A percentile compares a stretch with the other conserved stretches of the same genome.
These are phyloP conservation scores for Cosmia pyralina DNA, from an alignment of 2,888 invertebrate species.

Conservation along the genomic window DNA sequence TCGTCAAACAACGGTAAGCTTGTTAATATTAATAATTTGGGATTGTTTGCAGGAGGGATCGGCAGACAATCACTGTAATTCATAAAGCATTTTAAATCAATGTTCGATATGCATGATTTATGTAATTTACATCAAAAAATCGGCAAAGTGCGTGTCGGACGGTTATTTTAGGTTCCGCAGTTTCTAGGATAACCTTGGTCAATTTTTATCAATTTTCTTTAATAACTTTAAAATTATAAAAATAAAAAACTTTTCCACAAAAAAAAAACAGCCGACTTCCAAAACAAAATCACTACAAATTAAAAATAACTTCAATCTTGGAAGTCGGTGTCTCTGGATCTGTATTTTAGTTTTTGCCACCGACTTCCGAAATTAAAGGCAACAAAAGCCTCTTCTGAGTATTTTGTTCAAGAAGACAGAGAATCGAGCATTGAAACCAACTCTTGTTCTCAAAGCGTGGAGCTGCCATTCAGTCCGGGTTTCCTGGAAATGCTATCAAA, in stretches of 20 bases:
- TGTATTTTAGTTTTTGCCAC: too few species aligned
- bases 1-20: conserved; percentile 47
- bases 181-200: too few species aligned
- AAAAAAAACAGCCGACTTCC: too few species aligned
- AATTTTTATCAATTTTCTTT: too few species aligned
- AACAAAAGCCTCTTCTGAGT: background rate
- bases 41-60: conserved; percentile 16
- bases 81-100: conserved; percentile 44
- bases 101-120: conserved; percentile 11
- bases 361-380: too few species aligned
- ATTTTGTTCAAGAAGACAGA: background rate
- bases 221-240: too few species aligned
- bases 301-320: too few species aligned
- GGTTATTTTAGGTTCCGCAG: too few species aligned
- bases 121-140: background rate
- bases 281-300: too few species aligned
- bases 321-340: too few species aligned
- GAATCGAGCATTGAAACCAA: background rate
- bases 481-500: background rate
- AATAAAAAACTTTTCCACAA: too few species aligned
- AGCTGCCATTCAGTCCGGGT: background rate
- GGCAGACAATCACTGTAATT: conserved; percentile 30
- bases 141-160: too few species aligned
- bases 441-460: background rate
- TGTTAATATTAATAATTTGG: conserved; percentile 50